Evolutionary conservation across 2,797 vertebrate species (phyloP), one percentile per base, ranked within the genome.

Genomic region (Euthynnus affinis): DNA sequence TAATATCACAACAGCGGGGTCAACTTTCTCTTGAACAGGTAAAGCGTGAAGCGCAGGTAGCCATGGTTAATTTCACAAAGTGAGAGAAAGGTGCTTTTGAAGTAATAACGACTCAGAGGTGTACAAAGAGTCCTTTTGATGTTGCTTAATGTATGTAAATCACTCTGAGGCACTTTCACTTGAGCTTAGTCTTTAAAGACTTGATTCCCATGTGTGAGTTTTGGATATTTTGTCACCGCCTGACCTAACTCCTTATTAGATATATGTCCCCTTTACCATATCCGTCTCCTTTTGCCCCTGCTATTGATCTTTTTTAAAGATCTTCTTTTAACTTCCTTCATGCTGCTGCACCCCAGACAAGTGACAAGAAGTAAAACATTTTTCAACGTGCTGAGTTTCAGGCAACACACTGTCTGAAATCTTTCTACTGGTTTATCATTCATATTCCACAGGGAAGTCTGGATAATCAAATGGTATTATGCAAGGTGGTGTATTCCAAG

Each of bases 121-220:
- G 76, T 58, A 69, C 48, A 76, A 82, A 81, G 66, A 78, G 77
- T 63, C 20, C 69, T 80, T 91, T 88, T 91, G 85, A 89, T 85
- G 84, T 83, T 18, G 56, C 25, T 61, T 87, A 87, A 85, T 88
- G 76, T 84, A 88, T 85, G 85, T 83, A 88, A 89, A 89, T 89
- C 81, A 83, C 76, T 72, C 66, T 2, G 58, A 80, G 79, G 78
- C 74, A 29, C 69, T 79, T 89, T 86, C 71, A 57, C 56, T 87
- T 63, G 14, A 84, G 76, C 70, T 74, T 37, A 62, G 62, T 70
- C 34, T 59, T 85, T 74, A 53, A 85, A 83, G 62, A 76, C 49
- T 84, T 53, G 34, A 82, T 61, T 76, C 55, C 48, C 48, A 3
- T 69, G 67, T 66, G 78, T 34, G 27, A 80, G 74, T 82, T 76